These are phyloP conservation scores for Sapajus apella DNA, from an alignment of 2,113 vertebrate genomes.

Conservation along the genomic window DNA sequence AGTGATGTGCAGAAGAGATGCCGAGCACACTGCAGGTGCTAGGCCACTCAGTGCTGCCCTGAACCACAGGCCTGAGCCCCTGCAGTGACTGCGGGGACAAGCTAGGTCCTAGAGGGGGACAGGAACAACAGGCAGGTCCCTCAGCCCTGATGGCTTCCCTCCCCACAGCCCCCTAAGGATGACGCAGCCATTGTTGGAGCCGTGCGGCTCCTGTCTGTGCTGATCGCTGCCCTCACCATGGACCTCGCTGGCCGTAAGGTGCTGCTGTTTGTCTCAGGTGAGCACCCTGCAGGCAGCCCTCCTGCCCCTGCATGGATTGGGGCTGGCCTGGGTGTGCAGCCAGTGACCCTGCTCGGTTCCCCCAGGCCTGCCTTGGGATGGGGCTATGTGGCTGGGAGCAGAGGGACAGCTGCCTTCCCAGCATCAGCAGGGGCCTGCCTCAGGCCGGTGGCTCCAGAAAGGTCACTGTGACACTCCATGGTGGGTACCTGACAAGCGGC, in stretches of 20 bases:
- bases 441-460: too few species aligned
- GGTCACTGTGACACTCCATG: not conserved
- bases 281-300: not conserved
- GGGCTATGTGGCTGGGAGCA: not conserved
- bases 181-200: slow-evolving; percentile 92
- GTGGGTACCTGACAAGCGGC: accelerated
- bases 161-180: slow-evolving; percentile 79
- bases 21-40: not conserved
- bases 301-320: not conserved
- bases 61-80: not conserved
- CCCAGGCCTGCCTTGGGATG: not conserved
- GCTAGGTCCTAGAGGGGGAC: accelerated
- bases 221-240: slow-evolving; percentile 89
- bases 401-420: accelerated
- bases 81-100: accelerated
- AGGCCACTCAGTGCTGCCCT: accelerated
- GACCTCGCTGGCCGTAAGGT: slow-evolving; percentile 94
- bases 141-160: not conserved
- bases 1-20: accelerated
- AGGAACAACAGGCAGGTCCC: not conserved
- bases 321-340: accelerated
- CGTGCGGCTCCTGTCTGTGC: slow-evolving; percentile 90
- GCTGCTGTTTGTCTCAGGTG: slow-evolving; percentile 92
- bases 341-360: not conserved
- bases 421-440: not conserved